These are phyloP conservation scores for Promerops cafer DNA, from an alignment of 2,113 vertebrate genomes.

Conservation along the genomic window DNA sequence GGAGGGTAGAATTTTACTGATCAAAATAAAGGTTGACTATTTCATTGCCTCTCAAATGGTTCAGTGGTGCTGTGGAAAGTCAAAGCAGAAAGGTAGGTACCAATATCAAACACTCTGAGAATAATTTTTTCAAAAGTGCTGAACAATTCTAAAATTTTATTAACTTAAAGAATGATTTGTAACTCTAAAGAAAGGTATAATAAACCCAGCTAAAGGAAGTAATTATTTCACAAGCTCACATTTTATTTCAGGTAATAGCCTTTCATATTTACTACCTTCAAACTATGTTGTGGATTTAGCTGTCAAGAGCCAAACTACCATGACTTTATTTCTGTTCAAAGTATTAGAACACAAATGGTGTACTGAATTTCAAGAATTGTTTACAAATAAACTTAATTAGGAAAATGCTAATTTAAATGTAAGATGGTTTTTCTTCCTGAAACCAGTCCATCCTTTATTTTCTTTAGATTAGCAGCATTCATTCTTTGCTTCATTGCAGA, in stretches of 20 bases:
- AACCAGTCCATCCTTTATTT: background rate
- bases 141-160: background rate
- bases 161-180: background rate
- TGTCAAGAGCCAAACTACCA: background rate
- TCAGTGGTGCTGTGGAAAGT: conserved; percentile 20
- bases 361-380: background rate
- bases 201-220: background rate
- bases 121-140: background rate
- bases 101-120: background rate
- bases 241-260: background rate
- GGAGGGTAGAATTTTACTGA: background rate
- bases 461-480: background rate
- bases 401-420: background rate
- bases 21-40: background rate
- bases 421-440: background rate
- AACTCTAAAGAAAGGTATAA: background rate
- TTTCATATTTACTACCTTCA: background rate
- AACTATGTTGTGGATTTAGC: background rate
- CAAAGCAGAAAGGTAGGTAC: background rate
- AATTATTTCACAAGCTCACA: background rate
- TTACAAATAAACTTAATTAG: background rate
- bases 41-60: background rate
- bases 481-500: background rate
- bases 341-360: background rate
- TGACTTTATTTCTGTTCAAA: background rate